Evolutionary conservation across 2,797 vertebrate genomes (phyloP), one percentile per base, ranked within the genome.

Genomic region (Petrocephalus sullivani): DNA sequence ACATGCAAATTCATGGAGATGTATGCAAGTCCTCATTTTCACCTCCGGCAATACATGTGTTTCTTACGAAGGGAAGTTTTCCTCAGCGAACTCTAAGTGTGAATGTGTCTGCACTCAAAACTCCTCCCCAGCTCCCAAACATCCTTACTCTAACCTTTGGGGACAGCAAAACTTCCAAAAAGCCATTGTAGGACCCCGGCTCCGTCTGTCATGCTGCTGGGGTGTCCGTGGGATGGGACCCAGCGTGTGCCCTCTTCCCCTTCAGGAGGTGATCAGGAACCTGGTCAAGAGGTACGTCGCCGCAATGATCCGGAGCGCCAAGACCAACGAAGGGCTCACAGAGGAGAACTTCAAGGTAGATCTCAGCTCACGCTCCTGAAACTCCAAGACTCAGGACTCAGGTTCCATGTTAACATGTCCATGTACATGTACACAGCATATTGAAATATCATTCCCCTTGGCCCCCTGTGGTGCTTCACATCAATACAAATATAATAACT

Each of bases 281-380:
- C 93, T 97, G 90, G 97, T 97, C 90, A 97, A 97, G 91, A 95
- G 97, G 89, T 97, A 97, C 0, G 95, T 97, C 0, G 96, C 97
- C 57, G 96, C 97, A 51, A 97, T 97, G 97, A 97, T 97, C 92
- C 95, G 96, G 92, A 97, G 96, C 89, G 96, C 96, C 49, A 97
- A 97, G 95, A 97, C 95, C 88, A 96, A 97, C 0, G 97, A 97
- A 89, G 96, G 97, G 7, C 92, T 97, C 91, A 97, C 97, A 8
- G 97, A 97, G 92, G 97, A 97, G 93, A 97, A 97, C 88, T 97
- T 97, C 91, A 97, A 97, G 96, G 97, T 97, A 23, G 93, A 92
- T 86, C 89, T 85, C 10, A 9, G 21, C 28, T 82, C 16, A 28
- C 3, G 23, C 67, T 41, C 67, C 28, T 41, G 67, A 75, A 75